Conservation (phyloP, 2,797 vertebrate genomes). For the Sebastes itinus region DNA sequence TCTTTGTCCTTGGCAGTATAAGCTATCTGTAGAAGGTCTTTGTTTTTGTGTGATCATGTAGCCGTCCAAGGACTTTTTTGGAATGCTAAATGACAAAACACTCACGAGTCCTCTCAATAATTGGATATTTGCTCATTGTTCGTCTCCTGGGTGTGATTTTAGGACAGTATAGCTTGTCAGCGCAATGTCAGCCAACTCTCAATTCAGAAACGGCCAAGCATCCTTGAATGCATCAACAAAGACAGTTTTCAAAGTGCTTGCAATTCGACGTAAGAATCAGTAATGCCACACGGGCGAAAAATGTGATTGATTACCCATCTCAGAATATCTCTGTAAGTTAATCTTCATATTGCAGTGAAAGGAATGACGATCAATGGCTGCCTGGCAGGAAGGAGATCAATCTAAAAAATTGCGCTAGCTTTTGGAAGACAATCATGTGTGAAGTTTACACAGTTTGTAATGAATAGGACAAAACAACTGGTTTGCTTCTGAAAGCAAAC, state of each 20-base stretch:
- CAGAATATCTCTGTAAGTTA: constrained; percentile 5
- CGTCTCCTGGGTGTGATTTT: constrained; percentile 12
- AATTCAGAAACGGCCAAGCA: background rate
- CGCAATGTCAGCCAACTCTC: background rate
- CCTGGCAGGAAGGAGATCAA: constrained; percentile 23
- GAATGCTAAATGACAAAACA: background rate
- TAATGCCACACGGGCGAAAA: background rate
- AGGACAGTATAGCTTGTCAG: background rate
- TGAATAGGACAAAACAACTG: background rate
- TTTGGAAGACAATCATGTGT: background rate
- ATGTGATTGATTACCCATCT: constrained; percentile 19
- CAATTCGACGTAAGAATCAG: constrained; percentile 6
- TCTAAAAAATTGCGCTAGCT: background rate
- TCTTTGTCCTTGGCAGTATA: background rate
- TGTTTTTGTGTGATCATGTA: background rate
- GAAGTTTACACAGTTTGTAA: background rate
- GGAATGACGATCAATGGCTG: constrained; percentile 23
- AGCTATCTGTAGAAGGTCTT: background rate
- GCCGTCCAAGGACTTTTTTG: background rate
- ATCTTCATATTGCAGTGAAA: constrained; percentile 31
- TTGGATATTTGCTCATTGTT: background rate
- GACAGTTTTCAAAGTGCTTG: background rate
- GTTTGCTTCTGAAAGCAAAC: constrained; percentile 21
- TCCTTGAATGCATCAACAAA: background rate
- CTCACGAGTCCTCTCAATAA: background rate